Percentiles rank a stretch among this genome's conserved stretches.
Conservation (phyloP, 2,888 invertebrate species). For the Coleophora flavipennella region DNA sequence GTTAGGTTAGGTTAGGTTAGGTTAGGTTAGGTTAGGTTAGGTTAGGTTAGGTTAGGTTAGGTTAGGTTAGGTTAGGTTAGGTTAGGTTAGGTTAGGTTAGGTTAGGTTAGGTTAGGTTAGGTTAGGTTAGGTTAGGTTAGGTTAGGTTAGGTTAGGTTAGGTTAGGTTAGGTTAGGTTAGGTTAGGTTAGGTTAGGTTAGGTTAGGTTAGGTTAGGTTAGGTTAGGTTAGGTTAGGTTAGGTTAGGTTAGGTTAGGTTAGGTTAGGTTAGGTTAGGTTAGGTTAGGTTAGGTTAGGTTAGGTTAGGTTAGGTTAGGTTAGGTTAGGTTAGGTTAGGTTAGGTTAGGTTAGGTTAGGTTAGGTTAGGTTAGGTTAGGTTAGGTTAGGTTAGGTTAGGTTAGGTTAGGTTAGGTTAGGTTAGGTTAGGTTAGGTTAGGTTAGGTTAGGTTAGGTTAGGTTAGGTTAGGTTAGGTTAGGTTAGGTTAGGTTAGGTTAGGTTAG, state of each 20-base stretch:
- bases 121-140: slow-evolving; percentile 11
- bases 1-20: slow-evolving; percentile 7
- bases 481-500: slow-evolving; percentile 10
- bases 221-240: slow-evolving; percentile 8
- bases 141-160: slow-evolving; percentile 11
- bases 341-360: slow-evolving; percentile 10
- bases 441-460: slow-evolving; percentile 10
- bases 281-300: slow-evolving; percentile 13
- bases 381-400: slow-evolving; percentile 11
- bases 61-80: slow-evolving; percentile 11
- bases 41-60: slow-evolving; percentile 14
- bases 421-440: slow-evolving; percentile 7
- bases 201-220: slow-evolving; percentile 6
- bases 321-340: slow-evolving; percentile 10
- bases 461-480: slow-evolving; percentile 10
- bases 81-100: slow-evolving; percentile 9
- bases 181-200: slow-evolving; percentile 7
- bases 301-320: slow-evolving; percentile 13
- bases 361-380: slow-evolving; percentile 10
- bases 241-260: slow-evolving; percentile 5
- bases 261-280: slow-evolving; percentile 8
- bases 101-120: slow-evolving; percentile 10
- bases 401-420: slow-evolving; percentile 12
- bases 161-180: slow-evolving; percentile 10
- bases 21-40: slow-evolving; percentile 11